phyloP scores from a whole-genome alignment of 2,797 vertebrate species.

The Sylvia borin region DNA sequence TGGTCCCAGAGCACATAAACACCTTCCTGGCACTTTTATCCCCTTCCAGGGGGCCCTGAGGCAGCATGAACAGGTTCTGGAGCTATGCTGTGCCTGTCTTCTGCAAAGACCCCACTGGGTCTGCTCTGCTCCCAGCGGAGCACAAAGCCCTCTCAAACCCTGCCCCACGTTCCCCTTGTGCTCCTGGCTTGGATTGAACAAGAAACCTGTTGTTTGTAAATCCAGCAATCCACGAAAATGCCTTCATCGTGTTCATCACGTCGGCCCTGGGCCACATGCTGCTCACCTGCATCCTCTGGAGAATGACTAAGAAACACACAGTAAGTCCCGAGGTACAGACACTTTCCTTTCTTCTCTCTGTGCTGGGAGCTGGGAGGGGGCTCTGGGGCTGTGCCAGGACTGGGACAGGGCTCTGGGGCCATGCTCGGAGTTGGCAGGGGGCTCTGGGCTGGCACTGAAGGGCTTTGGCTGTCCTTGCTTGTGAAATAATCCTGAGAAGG shows the following conservation, averaged over 20 bases:
- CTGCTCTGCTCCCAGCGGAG: neutral
- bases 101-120: neutral
- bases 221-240: slow-evolving; percentile 86
- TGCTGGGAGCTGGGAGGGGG: neutral
- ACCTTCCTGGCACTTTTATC: neutral
- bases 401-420: neutral
- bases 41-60: neutral
- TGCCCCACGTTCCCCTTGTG: rapidly evolving
- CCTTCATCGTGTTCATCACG: slow-evolving; percentile 86
- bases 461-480: neutral
- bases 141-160: neutral
- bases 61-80: neutral
- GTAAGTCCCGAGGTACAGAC: slow-evolving; percentile 85
- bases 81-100: rapidly evolving
- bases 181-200: neutral
- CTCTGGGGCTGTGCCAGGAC: neutral
- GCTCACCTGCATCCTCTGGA: slow-evolving; percentile 88
- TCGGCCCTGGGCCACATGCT: slow-evolving; percentile 90
- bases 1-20: neutral
- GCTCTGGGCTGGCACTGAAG: neutral
- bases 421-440: neutral
- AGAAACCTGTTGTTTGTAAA: slow-evolving; percentile 29
- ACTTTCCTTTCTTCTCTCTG: neutral
- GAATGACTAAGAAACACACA: slow-evolving; percentile 81
- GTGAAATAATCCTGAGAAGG: rapidly evolving